Evolutionary conservation across 1,140 invertebrate species (phyloP), one percentile per base, ranked within the genome.

Genomic region (Drosophila tropicalis): DNA sequence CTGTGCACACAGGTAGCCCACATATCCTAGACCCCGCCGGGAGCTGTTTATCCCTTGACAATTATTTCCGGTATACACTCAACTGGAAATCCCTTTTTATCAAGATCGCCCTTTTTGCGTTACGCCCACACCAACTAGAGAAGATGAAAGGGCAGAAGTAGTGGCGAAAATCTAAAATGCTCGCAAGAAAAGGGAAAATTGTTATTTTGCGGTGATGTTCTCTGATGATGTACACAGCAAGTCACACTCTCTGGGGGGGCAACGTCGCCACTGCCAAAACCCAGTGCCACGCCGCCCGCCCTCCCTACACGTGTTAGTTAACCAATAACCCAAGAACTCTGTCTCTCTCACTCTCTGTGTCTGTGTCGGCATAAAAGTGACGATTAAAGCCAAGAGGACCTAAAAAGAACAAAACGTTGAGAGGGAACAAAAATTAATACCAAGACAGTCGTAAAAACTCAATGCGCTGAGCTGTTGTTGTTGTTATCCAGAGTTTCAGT

Each of bases 401-500:
- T 17, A 34, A 63, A 19, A 64, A 57, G 34, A 73, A 66, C 67
- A 81, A 81, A 76, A 81, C 73, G 81, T 69, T 83, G 19, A 51
- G n/a, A 51, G 17, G 9, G 19, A 51, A 22, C 15, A 19, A 79
- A 76, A 86, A 79, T 85, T 87, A 70, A 79, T 81, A 82, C 68
- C 82, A 86, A 68, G 74, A 62, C 69, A 79, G 81, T 85, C 82
- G 79, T 85, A 81, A 85, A 84, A 81, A 77, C 13, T 36, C 57
- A 29, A 29, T 29, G 29, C 29, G 29, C 29, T 5, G 29, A 29
- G 5, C 29, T 29, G 29, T 25, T 25, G 22, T 25, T 25, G 4
- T 25, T 25, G 22, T 25, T 25, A 3, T 25, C 22, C 22, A 3
- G 22, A 25, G 22, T 29, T 29, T 29, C 3, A 36, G 44, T 25